Conservation (phyloP, 2,113 vertebrate species). For the Mandrillus leucophaeus region DNA sequence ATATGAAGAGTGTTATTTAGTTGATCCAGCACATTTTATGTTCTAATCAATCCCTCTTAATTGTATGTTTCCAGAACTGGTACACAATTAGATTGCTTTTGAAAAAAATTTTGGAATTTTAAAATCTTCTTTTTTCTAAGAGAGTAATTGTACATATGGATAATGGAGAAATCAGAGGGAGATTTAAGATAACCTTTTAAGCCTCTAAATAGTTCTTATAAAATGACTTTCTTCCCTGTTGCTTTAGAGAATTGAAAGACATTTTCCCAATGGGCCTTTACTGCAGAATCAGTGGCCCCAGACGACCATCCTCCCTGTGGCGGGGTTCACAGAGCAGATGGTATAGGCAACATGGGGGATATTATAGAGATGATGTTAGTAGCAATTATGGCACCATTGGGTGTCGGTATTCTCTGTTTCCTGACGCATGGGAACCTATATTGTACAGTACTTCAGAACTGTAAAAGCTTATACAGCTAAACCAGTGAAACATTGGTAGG, state of each 20-base stretch:
- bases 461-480: neutral
- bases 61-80: neutral
- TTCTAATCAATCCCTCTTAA: neutral
- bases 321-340: conserved; percentile 19
- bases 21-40: neutral
- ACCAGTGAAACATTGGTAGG: neutral
- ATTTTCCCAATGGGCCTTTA: conserved; percentile 4
- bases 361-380: neutral
- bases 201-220: conserved; percentile 1
- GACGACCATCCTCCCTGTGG: neutral
- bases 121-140: conserved; percentile 31
- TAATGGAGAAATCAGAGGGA: neutral
- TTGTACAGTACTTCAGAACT: neutral
- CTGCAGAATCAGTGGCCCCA: conserved; percentile 16
- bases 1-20: neutral
- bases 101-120: neutral
- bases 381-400: neutral
- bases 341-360: neutral
- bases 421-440: neutral
- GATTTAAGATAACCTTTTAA: conserved; percentile 30
- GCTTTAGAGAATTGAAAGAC: neutral
- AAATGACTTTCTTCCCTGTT: neutral
- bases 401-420: neutral
- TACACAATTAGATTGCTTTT: neutral
- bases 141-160: conserved; percentile 27